Evolutionary conservation across 2,113 vertebrate genomes (phyloP), one percentile per base, ranked within the genome.

Genomic region (Mola mola): DNA sequence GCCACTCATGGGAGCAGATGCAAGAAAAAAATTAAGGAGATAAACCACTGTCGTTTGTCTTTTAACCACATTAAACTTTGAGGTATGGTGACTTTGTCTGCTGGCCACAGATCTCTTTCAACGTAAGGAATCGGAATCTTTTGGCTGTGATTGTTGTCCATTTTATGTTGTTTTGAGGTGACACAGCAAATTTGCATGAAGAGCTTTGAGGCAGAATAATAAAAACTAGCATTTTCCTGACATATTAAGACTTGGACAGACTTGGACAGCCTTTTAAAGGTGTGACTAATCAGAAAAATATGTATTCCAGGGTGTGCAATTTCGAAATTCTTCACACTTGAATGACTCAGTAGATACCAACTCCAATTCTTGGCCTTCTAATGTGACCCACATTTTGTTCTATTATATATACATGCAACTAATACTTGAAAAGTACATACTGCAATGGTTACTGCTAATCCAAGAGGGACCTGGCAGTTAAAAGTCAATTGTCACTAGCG

Each of bases 1-100:
- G 68, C 78, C 48, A 76, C 56, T 67, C 26, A 21, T 59, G 44
- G 62, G 40, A 51, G 49, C 52, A 56, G 57, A 66, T 8, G 28
- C 72, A 64, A 61, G 70, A 57, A 53, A 52, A 16, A 57, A 79
- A 80, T 81, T 70, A 63, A 62, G 56, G 71, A 77, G 66, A 73
- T 55, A 44, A 61, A 49, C 26, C 80, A 81, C 47, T 61, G 60
- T 82, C 79, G 57, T 72, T 63, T 65, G 42, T 40, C 41, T 83
- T 82, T 42, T 26, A 52, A 44, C 12, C 25, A 53, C 49, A 25
- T 51, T 62, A 58, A 62, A 20, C 42, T 64, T 68, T 56, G 60
- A 59, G 22, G 67, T 57, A 40, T 8, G 37, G 38, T 46, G 52
- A 66, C 62, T 51, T 69, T 52, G 51, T 64, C 40, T 68, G 34